Conservation (phyloP, 2,888 invertebrate genomes). For the Congeria kusceri region DNA sequence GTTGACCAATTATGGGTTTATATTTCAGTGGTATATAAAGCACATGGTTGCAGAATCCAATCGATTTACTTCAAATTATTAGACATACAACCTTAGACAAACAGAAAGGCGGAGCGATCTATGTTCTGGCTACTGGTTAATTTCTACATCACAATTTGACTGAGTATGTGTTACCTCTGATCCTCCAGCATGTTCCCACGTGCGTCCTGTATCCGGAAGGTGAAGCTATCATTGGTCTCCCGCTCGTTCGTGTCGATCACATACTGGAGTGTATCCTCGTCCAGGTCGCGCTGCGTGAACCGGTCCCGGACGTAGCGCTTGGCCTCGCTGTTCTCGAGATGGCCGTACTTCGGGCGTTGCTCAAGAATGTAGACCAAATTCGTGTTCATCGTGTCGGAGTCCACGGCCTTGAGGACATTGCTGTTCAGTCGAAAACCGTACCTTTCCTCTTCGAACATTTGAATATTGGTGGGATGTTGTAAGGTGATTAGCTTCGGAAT, state of each 20-base stretch:
- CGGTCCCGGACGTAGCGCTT: constrained; percentile 79
- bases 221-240: constrained; percentile 81
- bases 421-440: constrained; percentile 80
- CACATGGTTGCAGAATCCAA: too few species aligned
- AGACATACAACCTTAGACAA: too few species aligned
- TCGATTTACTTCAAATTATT: too few species aligned
- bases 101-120: too few species aligned
- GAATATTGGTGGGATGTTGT: constrained; percentile 77
- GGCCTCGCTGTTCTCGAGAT: constrained; percentile 81
- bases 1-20: too few species aligned
- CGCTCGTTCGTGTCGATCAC: constrained; percentile 76
- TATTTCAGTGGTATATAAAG: too few species aligned
- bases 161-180: constrained; percentile 78
- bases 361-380: constrained; percentile 80
- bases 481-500: constrained; percentile 81
- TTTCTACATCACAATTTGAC: too few species aligned
- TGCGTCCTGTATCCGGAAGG: constrained; percentile 80
- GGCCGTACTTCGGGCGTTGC: constrained; percentile 80
- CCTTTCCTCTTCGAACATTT: constrained; percentile 75
- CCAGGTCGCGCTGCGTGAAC: constrained; percentile 84
- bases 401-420: constrained; percentile 78
- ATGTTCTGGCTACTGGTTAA: too few species aligned
- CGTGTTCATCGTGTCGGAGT: constrained; percentile 76
- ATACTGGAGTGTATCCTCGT: constrained; percentile 80
- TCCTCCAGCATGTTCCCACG: constrained; percentile 80